Percentiles rank a stretch among this genome's conserved stretches.
Evolutionary conservation across 1,140 invertebrate genomes (phyloP).

Genomic region (Acarapis woodi): DNA sequence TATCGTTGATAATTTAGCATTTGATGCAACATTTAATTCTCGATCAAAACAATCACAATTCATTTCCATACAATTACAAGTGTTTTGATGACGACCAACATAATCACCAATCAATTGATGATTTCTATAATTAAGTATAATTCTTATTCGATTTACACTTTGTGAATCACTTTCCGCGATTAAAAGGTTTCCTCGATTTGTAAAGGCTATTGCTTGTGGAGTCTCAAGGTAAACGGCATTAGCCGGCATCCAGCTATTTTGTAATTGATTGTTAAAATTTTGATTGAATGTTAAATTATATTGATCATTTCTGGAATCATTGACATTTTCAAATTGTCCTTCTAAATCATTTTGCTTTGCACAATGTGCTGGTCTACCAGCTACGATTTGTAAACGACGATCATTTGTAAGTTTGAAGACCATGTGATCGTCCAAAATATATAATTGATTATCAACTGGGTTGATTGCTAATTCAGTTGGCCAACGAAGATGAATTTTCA

Average conservation of each 20-base stretch:
- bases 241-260: conserved; percentile 7
- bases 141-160: conserved; percentile 54
- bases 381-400: conserved; percentile 44
- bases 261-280: not conserved
- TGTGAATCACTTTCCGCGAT: conserved; percentile 73
- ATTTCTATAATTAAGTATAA: conserved; percentile 20
- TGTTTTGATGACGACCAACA: conserved; percentile 20
- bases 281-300: not conserved
- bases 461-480: conserved; percentile 72
- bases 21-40: conserved; percentile 58
- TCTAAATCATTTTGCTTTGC: conserved; percentile 21
- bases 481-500: conserved; percentile 57
- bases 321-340: not conserved
- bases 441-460: conserved; percentile 65
- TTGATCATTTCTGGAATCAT: not conserved
- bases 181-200: conserved; percentile 67
- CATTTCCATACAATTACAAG: conserved; percentile 22
- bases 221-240: conserved; percentile 15
- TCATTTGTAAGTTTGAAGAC: conserved; percentile 69
- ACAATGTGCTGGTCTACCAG: conserved; percentile 67
- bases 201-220: conserved; percentile 39
- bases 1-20: conserved; percentile 61
- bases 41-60: conserved; percentile 47
- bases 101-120: conserved; percentile 21
- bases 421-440: conserved; percentile 79